These are phyloP conservation scores for Teleogryllus oceanicus DNA, from an alignment of 2,888 invertebrate species.

Conservation along the genomic window DNA sequence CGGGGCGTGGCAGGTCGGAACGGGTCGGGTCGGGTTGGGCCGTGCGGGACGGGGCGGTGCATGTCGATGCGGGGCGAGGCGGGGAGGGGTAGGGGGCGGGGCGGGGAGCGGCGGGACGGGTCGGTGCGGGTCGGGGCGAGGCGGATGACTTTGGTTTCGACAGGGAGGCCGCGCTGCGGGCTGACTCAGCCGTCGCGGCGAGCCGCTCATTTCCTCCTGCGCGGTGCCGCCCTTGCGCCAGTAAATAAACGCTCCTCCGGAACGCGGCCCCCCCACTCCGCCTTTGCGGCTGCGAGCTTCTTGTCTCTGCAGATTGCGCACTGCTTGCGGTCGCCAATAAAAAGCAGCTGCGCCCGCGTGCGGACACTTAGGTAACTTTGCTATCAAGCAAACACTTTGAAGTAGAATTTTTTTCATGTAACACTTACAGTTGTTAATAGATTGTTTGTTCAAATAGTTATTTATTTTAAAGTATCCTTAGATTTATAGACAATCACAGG, in stretches of 20 bases:
- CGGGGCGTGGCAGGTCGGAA: background rate
- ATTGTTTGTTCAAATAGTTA: too few species aligned
- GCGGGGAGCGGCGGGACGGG: background rate
- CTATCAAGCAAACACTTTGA: too few species aligned
- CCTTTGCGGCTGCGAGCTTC: too few species aligned
- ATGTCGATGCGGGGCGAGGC: background rate
- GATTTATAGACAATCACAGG: too few species aligned
- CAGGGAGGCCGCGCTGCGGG: background rate
- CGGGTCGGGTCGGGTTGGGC: background rate
- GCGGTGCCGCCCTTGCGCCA: background rate
- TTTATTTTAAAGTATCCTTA: too few species aligned
- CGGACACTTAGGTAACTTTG: too few species aligned
- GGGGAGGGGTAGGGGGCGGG: background rate
- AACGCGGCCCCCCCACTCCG: too few species aligned
- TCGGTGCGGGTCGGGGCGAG: background rate
- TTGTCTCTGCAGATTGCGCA: too few species aligned
- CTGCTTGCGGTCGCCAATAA: too few species aligned
- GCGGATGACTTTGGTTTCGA: background rate
- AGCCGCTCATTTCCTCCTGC: background rate
- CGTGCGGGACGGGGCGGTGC: background rate
- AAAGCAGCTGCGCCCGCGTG: too few species aligned
- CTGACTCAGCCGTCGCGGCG: background rate
- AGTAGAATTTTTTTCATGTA: too few species aligned
- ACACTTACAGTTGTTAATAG: too few species aligned
- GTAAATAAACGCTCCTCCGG: background rate